phyloP scores from a whole-genome alignment of 1,140 invertebrate genomes.

The Ceratoteleas bidentatus region DNA sequence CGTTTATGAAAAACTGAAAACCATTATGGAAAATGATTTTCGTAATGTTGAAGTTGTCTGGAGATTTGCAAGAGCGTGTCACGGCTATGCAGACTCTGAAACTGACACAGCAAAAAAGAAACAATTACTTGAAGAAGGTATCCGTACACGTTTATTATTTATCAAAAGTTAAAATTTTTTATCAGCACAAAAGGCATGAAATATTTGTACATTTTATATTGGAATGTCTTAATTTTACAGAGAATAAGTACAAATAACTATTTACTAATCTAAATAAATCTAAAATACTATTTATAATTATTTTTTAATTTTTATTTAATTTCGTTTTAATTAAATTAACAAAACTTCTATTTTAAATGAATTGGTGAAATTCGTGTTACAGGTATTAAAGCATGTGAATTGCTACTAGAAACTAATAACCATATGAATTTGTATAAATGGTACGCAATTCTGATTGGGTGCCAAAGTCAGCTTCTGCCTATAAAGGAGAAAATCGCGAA shows the following conservation, averaged over 20 bases:
- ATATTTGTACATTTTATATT: no score
- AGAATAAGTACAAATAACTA: no score
- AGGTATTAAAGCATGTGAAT: conserved; percentile 84
- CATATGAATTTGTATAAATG: conserved; percentile 88
- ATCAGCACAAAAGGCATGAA: no score
- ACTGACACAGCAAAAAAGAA: conserved; percentile 82
- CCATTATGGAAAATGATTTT: conserved; percentile 74
- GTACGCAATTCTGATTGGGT: conserved; percentile 88
- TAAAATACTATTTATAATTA: no score
- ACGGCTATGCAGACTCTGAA: conserved; percentile 80
- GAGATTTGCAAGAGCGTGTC: conserved; percentile 86
- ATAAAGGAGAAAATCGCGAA: conserved; percentile 87
- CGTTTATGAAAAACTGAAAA: conserved; percentile 73
- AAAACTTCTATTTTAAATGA: no score
- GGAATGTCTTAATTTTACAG: no score
- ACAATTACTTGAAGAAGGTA: conserved; percentile 83
- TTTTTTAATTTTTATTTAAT: no score
- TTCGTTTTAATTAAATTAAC: no score
- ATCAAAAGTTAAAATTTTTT: no score
- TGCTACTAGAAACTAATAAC: conserved; percentile 81
- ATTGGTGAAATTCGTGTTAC: no score
- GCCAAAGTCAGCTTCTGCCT: conserved; percentile 83
- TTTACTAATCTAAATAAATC: no score
- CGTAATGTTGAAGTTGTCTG: conserved; percentile 84
- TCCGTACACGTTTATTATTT: not conserved